Evolutionary conservation across 2,797 vertebrate genomes (phyloP), one percentile per base, ranked within the genome.

Genomic region (Syncerus caffer): DNA sequence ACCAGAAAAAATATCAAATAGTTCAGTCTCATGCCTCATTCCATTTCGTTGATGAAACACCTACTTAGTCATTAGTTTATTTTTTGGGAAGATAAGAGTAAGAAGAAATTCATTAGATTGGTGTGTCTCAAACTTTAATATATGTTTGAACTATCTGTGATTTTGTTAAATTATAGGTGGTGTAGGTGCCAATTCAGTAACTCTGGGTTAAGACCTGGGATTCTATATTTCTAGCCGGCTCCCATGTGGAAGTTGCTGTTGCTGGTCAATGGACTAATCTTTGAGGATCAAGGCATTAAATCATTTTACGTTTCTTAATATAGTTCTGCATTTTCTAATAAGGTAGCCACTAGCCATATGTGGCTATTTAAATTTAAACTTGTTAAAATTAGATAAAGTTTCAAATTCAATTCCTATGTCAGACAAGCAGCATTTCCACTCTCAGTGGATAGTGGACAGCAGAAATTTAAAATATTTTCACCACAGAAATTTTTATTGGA

Each of bases 1-100:
- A 29, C 25, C 23, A 76, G 53, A 21, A 57, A 95, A 57, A 96
- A 83, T 94, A 58, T 7, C 3, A 82, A 76, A 51, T 87, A 95
- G 23, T 89, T 93, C 16, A n/a, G 10, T 94, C 23, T 76, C 17
- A 78, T 85, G n/a, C 14, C 45, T 89, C 95, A 82, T 42, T 94
- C 8, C 23, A 80, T 94, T 95, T 97, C 62, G 85, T 79, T 94
- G 57, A 74, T 95, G 19, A 98, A 85, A 97, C 91, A 90, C 16
- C 15, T 85, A 34, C 8, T n/a, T 92, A 88, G 29, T 96, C 31
- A 89, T 90, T 96, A 67, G 31, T 87, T 84, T 84, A 60, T 94
- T 50, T 95, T 86, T 34, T 58, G 27, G 31, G n/a, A 34, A 11
- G 12, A 4, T 93, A 76, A 78, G 78, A 80, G 82, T 29, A 95